These are phyloP conservation scores for Sarcophaga carnaria DNA, from an alignment of 2,888 invertebrate species.

Conservation along the genomic window DNA sequence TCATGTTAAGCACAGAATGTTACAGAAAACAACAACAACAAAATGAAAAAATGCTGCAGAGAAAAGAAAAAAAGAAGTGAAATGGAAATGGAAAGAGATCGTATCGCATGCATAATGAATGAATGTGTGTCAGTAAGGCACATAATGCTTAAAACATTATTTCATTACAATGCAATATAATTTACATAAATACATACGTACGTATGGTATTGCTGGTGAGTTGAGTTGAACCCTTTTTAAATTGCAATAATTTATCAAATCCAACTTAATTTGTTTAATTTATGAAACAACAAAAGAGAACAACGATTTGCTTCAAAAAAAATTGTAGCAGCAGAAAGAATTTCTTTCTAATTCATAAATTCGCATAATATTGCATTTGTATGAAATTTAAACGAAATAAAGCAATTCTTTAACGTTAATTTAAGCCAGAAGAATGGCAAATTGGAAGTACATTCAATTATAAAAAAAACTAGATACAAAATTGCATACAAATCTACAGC, in stretches of 20 bases:
- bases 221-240: not conserved
- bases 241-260: slow-evolving; percentile 9
- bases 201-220: not conserved
- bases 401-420: slow-evolving; percentile 4
- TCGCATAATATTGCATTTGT: not conserved
- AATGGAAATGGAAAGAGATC: not conserved
- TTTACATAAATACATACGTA: not conserved
- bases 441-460: not conserved
- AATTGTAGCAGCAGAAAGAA: not conserved
- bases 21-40: slow-evolving; percentile 20
- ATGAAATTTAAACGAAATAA: slow-evolving; percentile 8
- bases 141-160: slow-evolving; percentile 2
- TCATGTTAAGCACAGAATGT: slow-evolving; percentile 36
- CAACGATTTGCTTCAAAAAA: not conserved
- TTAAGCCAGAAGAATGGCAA: not conserved
- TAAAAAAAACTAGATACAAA: not conserved
- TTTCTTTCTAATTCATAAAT: slow-evolving; percentile 22
- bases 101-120: slow-evolving; percentile 35
- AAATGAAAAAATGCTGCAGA: slow-evolving; percentile 7
- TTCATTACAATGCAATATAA: slow-evolving; percentile 26
- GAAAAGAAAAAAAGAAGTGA: not conserved
- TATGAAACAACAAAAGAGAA: slow-evolving; percentile 11
- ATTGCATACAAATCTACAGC: no score
- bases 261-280: slow-evolving; percentile 13
- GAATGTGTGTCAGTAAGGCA: slow-evolving; percentile 34